phyloP scores from a whole-genome alignment of 2,797 vertebrate species.

The Myotis findleyi region DNA sequence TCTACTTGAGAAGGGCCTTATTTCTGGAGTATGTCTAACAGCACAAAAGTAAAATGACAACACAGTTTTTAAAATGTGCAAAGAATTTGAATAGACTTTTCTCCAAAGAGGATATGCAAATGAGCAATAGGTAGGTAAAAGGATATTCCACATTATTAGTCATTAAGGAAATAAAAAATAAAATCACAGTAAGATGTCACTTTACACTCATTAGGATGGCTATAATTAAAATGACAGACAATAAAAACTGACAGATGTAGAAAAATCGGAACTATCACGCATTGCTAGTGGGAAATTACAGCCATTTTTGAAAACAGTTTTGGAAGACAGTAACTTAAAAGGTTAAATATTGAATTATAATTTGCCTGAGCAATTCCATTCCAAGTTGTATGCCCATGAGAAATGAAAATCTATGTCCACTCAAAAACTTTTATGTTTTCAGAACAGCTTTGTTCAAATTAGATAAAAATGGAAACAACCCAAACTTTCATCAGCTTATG shows the following conservation, averaged over 20 bases:
- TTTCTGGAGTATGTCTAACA: neutral
- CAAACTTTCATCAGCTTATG: neutral
- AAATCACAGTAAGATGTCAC: neutral
- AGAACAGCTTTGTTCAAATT: neutral
- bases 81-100: neutral
- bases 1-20: neutral
- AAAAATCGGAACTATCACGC: neutral
- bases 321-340: neutral
- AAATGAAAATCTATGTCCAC: neutral
- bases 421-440: neutral
- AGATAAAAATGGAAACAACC: neutral
- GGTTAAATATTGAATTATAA: neutral
- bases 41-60: neutral
- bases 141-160: neutral
- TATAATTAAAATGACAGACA: neutral
- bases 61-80: neutral
- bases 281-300: neutral
- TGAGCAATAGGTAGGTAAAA: neutral
- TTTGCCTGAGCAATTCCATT: neutral
- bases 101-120: neutral
- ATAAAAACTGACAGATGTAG: neutral
- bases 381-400: neutral
- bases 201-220: neutral
- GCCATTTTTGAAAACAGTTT: conserved; percentile 23
- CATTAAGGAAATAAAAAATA: conserved; percentile 9